Evolutionary conservation across 2,888 invertebrate genomes (phyloP).

Genomic region (Micoletzkya japonica): DNA sequence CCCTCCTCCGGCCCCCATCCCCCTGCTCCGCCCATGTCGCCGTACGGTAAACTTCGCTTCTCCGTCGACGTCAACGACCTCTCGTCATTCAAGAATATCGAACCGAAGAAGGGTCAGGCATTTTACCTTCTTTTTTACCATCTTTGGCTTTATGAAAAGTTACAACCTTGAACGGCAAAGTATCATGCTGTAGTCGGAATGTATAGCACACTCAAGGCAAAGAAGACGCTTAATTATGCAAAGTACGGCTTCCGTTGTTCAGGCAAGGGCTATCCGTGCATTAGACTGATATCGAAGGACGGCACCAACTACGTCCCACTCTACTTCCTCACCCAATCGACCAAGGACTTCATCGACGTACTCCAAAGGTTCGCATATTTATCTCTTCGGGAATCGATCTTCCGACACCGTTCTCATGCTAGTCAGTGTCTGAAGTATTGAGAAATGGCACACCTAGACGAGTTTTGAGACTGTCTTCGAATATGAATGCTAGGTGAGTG

Average conservation of each 20-base stretch:
- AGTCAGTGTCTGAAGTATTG: too few relatives aligned
- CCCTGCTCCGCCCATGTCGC: conserved; percentile 4
- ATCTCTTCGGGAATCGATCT: too few relatives aligned
- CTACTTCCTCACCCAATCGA: conserved; percentile 85
- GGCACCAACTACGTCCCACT: conserved; percentile 79
- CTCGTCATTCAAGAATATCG: conserved; percentile 51
- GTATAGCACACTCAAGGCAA: too few relatives aligned
- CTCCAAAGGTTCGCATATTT: conserved; percentile 68
- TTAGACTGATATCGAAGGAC: conserved; percentile 74
- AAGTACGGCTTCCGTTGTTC: neutral
- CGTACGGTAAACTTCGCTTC: conserved; percentile 38
- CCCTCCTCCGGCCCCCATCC: neutral
- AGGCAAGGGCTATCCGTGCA: conserved; percentile 38
- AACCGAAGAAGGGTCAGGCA: conserved; percentile 43
- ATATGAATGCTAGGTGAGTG: too few relatives aligned
- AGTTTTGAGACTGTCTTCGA: too few relatives aligned
- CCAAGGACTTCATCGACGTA: conserved; percentile 74
- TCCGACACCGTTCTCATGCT: too few relatives aligned
- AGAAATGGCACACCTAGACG: too few relatives aligned
- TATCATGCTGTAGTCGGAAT: too few relatives aligned
- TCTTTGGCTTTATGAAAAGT: neutral
- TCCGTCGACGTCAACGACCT: conserved; percentile 60
- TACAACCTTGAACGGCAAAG: too few relatives aligned
- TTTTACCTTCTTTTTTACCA: neutral
- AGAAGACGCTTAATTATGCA: neutral